Evolutionary conservation across 2,888 invertebrate species (phyloP).

Genomic region (Chamaedrilus cognettii): DNA sequence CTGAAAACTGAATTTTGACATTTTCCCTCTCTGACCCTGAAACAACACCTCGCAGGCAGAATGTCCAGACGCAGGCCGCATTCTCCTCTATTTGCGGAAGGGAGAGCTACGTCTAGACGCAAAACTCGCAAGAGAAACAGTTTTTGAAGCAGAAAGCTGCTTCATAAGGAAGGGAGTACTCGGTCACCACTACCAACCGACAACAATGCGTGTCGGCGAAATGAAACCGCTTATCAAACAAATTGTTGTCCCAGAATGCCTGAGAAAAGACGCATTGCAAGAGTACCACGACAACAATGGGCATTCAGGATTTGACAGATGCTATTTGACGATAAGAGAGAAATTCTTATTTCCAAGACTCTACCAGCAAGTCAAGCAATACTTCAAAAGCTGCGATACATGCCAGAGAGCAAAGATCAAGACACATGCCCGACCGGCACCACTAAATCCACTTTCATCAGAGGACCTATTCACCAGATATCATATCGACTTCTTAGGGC

Average conservation of each 20-base stretch:
- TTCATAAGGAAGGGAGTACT: background rate
- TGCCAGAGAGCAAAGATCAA: background rate
- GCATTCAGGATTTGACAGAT: background rate
- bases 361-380: background rate
- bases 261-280: background rate
- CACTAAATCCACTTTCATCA: background rate
- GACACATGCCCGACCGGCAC: background rate
- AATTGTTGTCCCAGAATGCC: background rate
- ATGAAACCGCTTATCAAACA: background rate
- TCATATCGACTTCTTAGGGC: background rate
- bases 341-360: background rate
- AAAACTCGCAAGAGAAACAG: background rate
- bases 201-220: no score
- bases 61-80: background rate
- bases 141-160: background rate
- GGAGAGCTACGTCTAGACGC: background rate
- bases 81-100: background rate
- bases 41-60: no score
- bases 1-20: no score
- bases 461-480: background rate
- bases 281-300: background rate
- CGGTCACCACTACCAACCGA: background rate
- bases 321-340: background rate
- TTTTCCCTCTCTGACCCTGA: no score
- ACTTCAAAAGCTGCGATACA: background rate